Base-by-base conservation (phyloP, 2,113 vertebrate genomes). In the Mola mola region DNA sequence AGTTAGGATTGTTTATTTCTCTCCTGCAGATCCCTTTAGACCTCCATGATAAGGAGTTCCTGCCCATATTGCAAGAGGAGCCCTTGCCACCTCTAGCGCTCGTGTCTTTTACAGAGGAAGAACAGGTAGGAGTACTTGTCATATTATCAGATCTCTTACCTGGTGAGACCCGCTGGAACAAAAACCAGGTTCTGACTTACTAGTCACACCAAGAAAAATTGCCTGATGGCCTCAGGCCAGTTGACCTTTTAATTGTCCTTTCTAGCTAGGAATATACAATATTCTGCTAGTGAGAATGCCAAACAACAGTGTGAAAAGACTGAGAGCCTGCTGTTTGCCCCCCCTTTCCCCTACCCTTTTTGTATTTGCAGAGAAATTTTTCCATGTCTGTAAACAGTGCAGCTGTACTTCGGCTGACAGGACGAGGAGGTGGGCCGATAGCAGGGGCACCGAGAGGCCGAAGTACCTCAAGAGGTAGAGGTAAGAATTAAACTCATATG, bases 301-400 rank as follows among this genome's bases (percentile, higher is more conserved):
- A 67, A 42, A 64, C 16, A 24, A 72, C 17, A 37, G 66, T 37
- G 40, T 15, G 44, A 68, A 11, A 52, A 15, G 51, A 19, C 48
- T 46, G 6, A 47, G 25, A 37, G 6, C 9, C 52, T 56, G 9
- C 42, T 25, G 11, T 25, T 52, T 4, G 0, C 21, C 11, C 38
- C 48, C 1, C 26, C 29, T 44, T 1, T 3, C 12, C 22, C 53
- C 49, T 20, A 28, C 34, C 63, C 24, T 25, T 2, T 78, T 71
- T 83, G 59, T 84, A 46, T 88, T 86, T 83, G 87, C 94, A 99
- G 96, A 98, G 96, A 92, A 99, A 98, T 92, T 98, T 98, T 92
- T 98, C 97, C 49, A 94, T 98, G 94, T 98, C 97, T 92, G 94
- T 98, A 93, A 99, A 98, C 93, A 98, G 97, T 90, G 92, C 95